Evolutionary conservation across 2,113 vertebrate genomes (phyloP).

Genomic region (Melanostigma gelatinosum): DNA sequence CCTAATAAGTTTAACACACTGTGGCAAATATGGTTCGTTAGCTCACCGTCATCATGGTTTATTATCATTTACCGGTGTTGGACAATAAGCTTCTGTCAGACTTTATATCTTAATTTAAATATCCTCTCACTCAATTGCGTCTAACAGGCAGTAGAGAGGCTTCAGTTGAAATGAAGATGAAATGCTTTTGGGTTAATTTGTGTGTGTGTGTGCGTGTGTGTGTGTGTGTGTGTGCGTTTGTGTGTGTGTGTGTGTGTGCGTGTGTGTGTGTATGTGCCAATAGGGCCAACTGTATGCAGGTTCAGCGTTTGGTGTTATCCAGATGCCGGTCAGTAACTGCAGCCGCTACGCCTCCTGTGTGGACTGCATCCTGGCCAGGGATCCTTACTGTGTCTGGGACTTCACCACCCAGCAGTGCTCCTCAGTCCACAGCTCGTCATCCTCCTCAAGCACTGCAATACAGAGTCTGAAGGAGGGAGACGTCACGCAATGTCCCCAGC

Average conservation of each 20-base stretch:
- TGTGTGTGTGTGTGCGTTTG: background rate
- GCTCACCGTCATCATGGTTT: background rate
- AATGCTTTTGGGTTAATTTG: background rate
- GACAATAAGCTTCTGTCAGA: background rate
- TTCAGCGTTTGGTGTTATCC: conserved; percentile 75
- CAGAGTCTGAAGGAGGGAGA: conserved; percentile 82
- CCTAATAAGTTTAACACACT: fast-evolving
- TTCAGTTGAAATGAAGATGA: conserved; percentile 3
- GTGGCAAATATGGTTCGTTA: background rate
- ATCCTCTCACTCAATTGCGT: conserved; percentile 1
- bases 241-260: background rate
- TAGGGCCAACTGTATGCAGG: conserved; percentile 82
- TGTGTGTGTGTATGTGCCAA: background rate
- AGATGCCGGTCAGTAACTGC: conserved; percentile 82
- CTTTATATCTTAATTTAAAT: conserved; percentile 7
- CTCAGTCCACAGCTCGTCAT: background rate
- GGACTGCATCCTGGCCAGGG: conserved; percentile 84
- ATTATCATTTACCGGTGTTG: background rate
- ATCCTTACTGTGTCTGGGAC: conserved; percentile 85
- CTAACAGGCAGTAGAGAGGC: background rate
- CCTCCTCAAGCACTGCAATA: conserved; percentile 14
- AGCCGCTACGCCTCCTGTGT: conserved; percentile 69
- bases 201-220: background rate
- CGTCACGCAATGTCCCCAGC: conserved; percentile 73
- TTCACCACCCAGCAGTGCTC: conserved; percentile 49